Conservation (phyloP, 2,888 invertebrate genomes). For the Trissolcus brochymenae region DNA sequence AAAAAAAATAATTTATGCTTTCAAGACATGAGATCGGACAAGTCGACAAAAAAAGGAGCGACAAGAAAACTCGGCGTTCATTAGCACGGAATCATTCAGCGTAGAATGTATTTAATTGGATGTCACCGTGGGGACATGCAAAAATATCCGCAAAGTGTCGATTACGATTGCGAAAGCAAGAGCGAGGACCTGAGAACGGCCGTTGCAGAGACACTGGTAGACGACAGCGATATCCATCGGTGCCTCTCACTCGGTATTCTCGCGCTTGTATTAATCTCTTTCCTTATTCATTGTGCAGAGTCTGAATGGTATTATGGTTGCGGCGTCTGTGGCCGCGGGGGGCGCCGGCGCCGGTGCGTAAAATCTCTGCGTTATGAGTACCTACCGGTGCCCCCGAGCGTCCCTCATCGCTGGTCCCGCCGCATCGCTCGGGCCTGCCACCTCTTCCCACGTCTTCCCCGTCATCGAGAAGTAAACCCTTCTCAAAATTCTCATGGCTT, state of each 20-base stretch:
- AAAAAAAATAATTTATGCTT: constrained; percentile 3
- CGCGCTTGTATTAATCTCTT: constrained; percentile 53
- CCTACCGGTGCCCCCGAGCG: constrained; percentile 56
- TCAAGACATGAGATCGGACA: constrained; percentile 6
- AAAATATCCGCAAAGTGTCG: constrained; percentile 38
- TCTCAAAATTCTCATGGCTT: constrained; percentile 70
- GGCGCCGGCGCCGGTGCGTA: constrained; percentile 76
- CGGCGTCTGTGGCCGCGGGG: constrained; percentile 77
- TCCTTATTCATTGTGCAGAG: constrained; percentile 55
- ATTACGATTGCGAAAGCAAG: constrained; percentile 36
- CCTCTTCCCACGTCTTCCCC: constrained; percentile 61
- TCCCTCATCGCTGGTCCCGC: constrained; percentile 50
- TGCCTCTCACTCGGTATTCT: constrained; percentile 37
- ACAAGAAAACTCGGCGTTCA: constrained; percentile 13
- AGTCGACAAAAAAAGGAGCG: background rate
- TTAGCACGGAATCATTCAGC: constrained; percentile 34
- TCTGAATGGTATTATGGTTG: constrained; percentile 70
- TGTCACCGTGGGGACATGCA: constrained; percentile 43
- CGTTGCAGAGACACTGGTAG: constrained; percentile 50
- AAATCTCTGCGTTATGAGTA: constrained; percentile 74
- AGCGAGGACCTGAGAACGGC: constrained; percentile 26
- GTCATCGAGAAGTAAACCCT: constrained; percentile 63
- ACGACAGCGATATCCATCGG: constrained; percentile 69
- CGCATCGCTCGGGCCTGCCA: constrained; percentile 59
- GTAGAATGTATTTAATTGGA: constrained; percentile 33